Evolutionary conservation across 2,113 vertebrate genomes (phyloP).

Genomic region (Lathamus discolor): DNA sequence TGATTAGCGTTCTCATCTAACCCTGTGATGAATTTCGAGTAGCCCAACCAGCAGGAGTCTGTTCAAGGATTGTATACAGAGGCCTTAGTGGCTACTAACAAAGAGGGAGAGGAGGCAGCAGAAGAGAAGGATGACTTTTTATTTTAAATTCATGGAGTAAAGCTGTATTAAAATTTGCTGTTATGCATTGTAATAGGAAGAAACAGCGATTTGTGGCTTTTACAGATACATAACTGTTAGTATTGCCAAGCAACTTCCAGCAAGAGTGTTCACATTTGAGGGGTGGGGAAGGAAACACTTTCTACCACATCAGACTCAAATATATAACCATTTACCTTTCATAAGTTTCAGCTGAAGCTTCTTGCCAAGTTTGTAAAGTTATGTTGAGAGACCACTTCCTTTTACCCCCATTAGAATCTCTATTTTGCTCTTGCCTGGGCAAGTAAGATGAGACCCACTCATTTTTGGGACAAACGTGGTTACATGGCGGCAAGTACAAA

Average conservation of each 20-base stretch:
- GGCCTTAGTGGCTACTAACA: neutral
- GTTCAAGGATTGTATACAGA: neutral
- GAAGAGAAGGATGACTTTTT: neutral
- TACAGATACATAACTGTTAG: neutral
- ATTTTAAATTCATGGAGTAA: neutral
- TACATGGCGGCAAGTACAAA: neutral
- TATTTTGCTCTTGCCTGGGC: neutral
- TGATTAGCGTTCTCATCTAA: neutral
- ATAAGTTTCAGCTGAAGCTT: neutral
- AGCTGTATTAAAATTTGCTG: neutral
- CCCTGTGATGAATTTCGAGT: neutral
- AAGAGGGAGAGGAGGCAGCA: neutral
- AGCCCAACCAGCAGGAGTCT: neutral
- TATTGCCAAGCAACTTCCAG: neutral
- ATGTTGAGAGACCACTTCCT: neutral
- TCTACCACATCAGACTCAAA: neutral
- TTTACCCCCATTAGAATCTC: neutral
- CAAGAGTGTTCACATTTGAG: neutral
- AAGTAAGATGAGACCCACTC: neutral
- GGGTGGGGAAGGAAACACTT: neutral
- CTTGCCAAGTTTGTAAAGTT: neutral
- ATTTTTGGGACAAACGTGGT: neutral
- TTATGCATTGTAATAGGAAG: neutral
- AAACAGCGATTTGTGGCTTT: neutral
- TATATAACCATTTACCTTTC: neutral